Base-by-base conservation (phyloP, 2,113 vertebrate genomes). In the Canis aureus region DNA sequence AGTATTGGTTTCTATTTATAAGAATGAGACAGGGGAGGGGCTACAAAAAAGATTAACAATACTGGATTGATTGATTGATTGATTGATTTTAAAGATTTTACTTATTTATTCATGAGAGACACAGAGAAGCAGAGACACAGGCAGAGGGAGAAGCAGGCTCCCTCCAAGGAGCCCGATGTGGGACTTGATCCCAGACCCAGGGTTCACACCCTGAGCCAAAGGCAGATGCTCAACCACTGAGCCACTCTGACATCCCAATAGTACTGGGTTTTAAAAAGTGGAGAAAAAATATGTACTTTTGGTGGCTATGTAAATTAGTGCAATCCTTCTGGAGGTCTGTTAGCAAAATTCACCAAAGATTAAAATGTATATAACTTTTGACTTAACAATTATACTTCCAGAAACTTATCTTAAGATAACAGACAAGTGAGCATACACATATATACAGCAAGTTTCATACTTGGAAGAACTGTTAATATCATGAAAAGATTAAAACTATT, bases 381-480 rank as follows among this genome's bases (percentile, higher is more conserved):
- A 93, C 35, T 69, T 74, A 27, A 78, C 19, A 89, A 76, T 86
- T 86, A 67, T 12, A 91, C 22, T 79, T 88, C 11, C 17, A 87
- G 69, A 25, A 97, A 35, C 90, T 85, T 67, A 92, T 89, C 66
- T 87, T 60, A 85, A 67, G 69, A 67, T 79, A 96, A 94, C 83
- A 90, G 59, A 78, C 35, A 87, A 93, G 57, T 62, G 25, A 80
- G 16, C 51, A 95, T 16, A 74, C 27, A 57, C 19, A 4, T 35
- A 67, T 20, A 35, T 0, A 84, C 9, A 60, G 20, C 35, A 60
- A 94, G 32, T 25, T 95, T 66, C 74, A 62, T 17, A 67, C 35
- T 96, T 81, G 35, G 76, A 97, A 93, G 69, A 91, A 90, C 0
- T 89, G 29, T 69, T 85, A 88, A 78, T 49, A 92, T n/a, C 59